Evolutionary conservation across 2,113 vertebrate species (phyloP).

Genomic region (Pogonocichla stellata): DNA sequence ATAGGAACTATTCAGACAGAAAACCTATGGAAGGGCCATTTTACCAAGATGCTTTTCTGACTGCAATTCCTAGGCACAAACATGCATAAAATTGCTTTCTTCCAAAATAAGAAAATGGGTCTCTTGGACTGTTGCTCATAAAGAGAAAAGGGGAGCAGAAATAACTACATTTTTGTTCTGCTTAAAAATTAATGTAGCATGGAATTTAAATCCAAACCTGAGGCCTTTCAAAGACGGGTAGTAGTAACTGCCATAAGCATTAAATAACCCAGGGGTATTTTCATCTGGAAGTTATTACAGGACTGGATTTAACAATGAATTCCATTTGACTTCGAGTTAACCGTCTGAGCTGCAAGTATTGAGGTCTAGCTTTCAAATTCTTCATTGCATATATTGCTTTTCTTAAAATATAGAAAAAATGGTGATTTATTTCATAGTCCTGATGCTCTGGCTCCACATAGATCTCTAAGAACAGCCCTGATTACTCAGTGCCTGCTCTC

Average conservation of each 20-base stretch:
- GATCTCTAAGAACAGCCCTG: constrained; percentile 17
- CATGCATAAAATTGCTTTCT: constrained; percentile 33
- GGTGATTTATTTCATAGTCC: not conserved
- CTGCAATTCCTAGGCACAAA: not conserved
- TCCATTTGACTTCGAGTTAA: not conserved
- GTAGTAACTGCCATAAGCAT: not conserved
- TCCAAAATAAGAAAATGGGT: constrained; percentile 8
- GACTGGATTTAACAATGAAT: not conserved
- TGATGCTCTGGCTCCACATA: not conserved
- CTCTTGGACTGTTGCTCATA: not conserved
- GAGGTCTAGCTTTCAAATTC: not conserved
- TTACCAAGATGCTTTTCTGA: not conserved
- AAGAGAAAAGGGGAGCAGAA: constrained; percentile 28
- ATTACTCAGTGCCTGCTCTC: constrained; percentile 3
- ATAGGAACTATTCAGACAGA: not conserved
- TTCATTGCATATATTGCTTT: not conserved
- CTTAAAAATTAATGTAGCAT: constrained; percentile 3
- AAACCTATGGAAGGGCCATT: not conserved
- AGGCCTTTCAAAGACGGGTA: not conserved
- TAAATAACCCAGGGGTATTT: not conserved
- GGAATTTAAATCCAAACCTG: constrained; percentile 8
- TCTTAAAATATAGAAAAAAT: not conserved
- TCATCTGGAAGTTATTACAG: constrained; percentile 1
- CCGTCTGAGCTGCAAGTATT: not conserved
- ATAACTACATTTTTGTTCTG: constrained; percentile 18